phyloP scores from a whole-genome alignment of 2,113 vertebrate genomes.

The Mesembrinibis cayennensis region DNA sequence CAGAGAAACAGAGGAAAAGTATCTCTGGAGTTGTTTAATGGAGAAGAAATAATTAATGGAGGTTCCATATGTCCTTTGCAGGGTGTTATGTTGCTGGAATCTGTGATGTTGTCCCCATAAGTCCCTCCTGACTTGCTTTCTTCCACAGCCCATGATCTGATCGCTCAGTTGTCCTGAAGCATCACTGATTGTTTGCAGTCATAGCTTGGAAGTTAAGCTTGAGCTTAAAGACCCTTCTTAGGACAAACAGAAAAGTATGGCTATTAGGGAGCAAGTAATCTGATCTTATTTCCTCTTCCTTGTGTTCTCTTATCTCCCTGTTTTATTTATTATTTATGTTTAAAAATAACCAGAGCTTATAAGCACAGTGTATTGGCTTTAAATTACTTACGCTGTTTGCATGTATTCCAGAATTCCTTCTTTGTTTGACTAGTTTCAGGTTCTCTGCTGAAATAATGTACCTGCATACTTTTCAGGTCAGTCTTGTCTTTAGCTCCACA shows the following conservation, averaged over 20 bases:
- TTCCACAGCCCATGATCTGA: neutral
- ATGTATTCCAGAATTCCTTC: neutral
- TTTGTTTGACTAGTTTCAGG: slow-evolving; percentile 6
- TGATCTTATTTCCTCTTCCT: neutral
- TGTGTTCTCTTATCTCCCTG: neutral
- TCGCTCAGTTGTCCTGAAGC: neutral
- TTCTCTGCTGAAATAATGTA: neutral
- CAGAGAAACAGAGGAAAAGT: neutral
- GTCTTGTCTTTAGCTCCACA: neutral
- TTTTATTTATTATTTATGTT: neutral
- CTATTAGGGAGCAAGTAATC: neutral
- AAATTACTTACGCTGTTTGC: neutral
- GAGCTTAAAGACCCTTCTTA: neutral
- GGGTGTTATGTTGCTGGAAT: neutral
- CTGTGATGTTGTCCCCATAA: neutral
- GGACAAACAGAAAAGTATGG: neutral
- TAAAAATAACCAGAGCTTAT: neutral
- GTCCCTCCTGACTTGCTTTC: neutral
- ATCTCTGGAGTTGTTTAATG: neutral
- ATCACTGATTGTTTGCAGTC: neutral
- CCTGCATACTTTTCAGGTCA: neutral
- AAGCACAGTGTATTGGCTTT: neutral
- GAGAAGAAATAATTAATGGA: neutral
- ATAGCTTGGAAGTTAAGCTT: neutral
- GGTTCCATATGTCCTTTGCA: neutral